A percentile compares a stretch with the other conserved stretches of the same genome.
Evolutionary conservation across 2,888 invertebrate genomes (phyloP).

Genomic region (Mesoligia furuncula): DNA sequence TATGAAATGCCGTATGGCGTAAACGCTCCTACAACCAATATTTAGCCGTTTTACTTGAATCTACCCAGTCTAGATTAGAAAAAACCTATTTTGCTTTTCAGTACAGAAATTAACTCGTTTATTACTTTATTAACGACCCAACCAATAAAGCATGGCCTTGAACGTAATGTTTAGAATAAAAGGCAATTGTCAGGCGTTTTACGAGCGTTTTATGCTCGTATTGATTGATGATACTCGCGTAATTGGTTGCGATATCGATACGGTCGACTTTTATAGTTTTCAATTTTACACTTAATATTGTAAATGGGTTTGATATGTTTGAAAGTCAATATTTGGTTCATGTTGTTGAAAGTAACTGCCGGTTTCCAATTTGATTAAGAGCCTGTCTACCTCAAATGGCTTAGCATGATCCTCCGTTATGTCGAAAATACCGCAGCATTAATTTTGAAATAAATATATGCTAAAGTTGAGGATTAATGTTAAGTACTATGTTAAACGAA

Average conservation of each 20-base stretch:
- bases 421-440: too few species aligned
- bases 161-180: slow-evolving; percentile 44
- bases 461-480: too few species aligned
- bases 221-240: slow-evolving; percentile 53
- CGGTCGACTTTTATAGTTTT: slow-evolving; percentile 53
- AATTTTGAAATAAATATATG: too few species aligned
- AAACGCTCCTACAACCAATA: background rate
- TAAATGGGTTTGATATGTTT: slow-evolving; percentile 12
- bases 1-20: too few species aligned
- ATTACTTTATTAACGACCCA: slow-evolving; percentile 22
- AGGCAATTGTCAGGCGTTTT: slow-evolving; percentile 47
- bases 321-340: too few species aligned
- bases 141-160: slow-evolving; percentile 5
- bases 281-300: slow-evolving; percentile 41
- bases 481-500: too few species aligned
- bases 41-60: background rate
- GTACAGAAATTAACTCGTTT: background rate
- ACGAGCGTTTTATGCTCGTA: slow-evolving; percentile 49
- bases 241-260: slow-evolving; percentile 52
- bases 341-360: background rate
- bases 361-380: background rate
- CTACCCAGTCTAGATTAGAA: background rate
- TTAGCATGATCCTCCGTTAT: too few species aligned
- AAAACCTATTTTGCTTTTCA: background rate
- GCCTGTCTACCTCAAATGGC: too few species aligned